Conservation (phyloP, 92 coral and sea anemone genomes). For the Actinernus sp. region DNA sequence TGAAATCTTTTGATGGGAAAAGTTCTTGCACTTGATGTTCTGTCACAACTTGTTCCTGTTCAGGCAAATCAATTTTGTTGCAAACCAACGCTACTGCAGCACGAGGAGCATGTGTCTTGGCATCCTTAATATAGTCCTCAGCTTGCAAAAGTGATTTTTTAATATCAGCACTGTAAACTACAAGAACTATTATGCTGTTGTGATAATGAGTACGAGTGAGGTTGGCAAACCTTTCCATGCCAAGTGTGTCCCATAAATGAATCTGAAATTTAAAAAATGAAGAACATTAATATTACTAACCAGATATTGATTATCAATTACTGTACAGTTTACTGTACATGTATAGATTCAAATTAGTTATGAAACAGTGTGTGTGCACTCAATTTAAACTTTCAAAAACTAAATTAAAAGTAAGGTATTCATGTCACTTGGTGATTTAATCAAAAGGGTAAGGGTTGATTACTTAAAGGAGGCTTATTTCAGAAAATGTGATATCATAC, state of each 20-base stretch:
- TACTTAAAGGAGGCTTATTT: too few species aligned
- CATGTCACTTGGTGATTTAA: too few species aligned
- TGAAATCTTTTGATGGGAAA: slow-evolving; percentile 14
- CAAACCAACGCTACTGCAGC: slow-evolving; percentile 60
- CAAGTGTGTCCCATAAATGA: slow-evolving; percentile 79
- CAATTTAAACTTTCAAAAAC: too few species aligned
- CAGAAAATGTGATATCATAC: too few species aligned
- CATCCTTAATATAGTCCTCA: neutral
- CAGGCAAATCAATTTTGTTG: slow-evolving; percentile 82
- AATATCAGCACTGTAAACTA: slow-evolving; percentile 75
- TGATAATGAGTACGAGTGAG: slow-evolving; percentile 77
- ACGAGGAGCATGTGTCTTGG: slow-evolving; percentile 54
- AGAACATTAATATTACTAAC: too few species aligned
- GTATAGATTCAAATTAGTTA: too few species aligned
- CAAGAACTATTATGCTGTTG: slow-evolving; percentile 69
- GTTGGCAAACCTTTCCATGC: slow-evolving; percentile 62
- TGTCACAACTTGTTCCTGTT: slow-evolving; percentile 2
- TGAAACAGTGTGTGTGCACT: too few species aligned
- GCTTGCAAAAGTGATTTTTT: slow-evolving; percentile 38
- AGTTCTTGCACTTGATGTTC: slow-evolving; percentile 26
- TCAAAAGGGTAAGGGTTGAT: too few species aligned
- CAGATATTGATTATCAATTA: too few species aligned
- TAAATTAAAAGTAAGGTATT: too few species aligned
- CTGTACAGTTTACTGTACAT: too few species aligned
- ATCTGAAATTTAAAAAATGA: slow-evolving; percentile 68